Percentiles rank a stretch among this genome's conserved stretches.
Conservation (phyloP, 1,140 invertebrate genomes). For the Melipona quadrifasciata region DNA sequence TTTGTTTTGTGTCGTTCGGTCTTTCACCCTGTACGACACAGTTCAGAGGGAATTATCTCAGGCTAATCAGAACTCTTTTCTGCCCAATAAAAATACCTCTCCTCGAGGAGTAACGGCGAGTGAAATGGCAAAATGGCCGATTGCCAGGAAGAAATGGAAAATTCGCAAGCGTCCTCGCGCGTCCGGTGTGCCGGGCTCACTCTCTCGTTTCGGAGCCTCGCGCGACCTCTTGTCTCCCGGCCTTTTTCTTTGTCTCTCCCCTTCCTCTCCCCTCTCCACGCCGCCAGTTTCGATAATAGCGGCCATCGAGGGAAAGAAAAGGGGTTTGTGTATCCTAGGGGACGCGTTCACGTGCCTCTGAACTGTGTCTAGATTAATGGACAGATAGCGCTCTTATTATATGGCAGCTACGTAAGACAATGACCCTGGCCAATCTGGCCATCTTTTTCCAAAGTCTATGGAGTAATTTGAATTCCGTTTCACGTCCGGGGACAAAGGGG, state of each 20-base stretch:
- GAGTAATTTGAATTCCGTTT: constrained; percentile 32
- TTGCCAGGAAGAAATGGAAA: constrained; percentile 70
- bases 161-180: constrained; percentile 66
- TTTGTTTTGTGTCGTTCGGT: no score
- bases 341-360: background rate
- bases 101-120: background rate
- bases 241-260: background rate
- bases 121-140: constrained; percentile 57
- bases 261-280: background rate
- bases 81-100: background rate
- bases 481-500: background rate
- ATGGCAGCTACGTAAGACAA: constrained; percentile 30
- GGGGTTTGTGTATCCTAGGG: constrained; percentile 27
- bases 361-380: constrained; percentile 48
- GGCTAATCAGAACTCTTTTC: no score
- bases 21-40: no score
- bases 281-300: constrained; percentile 29
- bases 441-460: constrained; percentile 24
- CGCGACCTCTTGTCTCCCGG: background rate
- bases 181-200: constrained; percentile 26
- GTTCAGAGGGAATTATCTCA: no score
- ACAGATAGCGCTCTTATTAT: constrained; percentile 43
- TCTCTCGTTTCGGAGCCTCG: constrained; percentile 14
- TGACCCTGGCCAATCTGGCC: constrained; percentile 20
- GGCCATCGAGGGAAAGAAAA: constrained; percentile 14